phyloP scores from a whole-genome alignment of 2,888 invertebrate species.

The Ommatoiulus sabulosus region DNA sequence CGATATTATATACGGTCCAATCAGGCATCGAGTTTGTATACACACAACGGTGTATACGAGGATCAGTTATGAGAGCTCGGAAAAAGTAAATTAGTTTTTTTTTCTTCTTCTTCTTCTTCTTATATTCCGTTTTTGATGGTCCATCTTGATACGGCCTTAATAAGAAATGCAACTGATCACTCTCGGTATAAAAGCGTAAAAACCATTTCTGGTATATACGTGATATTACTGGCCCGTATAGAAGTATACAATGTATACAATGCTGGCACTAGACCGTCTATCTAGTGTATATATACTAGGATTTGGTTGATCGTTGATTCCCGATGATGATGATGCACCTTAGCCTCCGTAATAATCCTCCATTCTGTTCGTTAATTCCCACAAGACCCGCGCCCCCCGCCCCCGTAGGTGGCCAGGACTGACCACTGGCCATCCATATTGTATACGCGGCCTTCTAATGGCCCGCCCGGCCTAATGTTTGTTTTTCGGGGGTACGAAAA shows the following conservation, averaged over 20 bases:
- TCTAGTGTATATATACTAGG: too few relatives aligned
- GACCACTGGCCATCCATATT: conserved; percentile 1
- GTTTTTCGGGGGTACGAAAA: not conserved
- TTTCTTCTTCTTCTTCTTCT: not conserved
- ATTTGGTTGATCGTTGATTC: not conserved
- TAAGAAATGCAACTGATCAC: conserved; percentile 34
- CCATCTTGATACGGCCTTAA: conserved; percentile 20
- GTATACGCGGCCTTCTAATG: too few relatives aligned
- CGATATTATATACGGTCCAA: conserved; percentile 7
- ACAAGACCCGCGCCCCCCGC: not conserved
- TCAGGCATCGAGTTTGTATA: conserved; percentile 16
- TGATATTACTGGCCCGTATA: not conserved
- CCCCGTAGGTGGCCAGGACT: not conserved
- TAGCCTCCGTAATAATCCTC: not conserved
- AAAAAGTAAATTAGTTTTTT: conserved; percentile 34
- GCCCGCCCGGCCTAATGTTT: not conserved
- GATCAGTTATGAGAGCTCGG: conserved; percentile 4
- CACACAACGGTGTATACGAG: too few relatives aligned
- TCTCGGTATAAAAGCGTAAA: conserved; percentile 20
- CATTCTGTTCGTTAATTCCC: conserved; percentile 10
- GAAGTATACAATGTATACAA: too few relatives aligned
- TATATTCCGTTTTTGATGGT: not conserved
- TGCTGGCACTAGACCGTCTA: too few relatives aligned
- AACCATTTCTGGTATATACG: not conserved
- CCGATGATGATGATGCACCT: conserved; percentile 3